A percentile compares a stretch with the other conserved stretches of the same genome.
These are phyloP conservation scores for Kudoa iwatai DNA, from an alignment of 30 jellyfish, hydroid and myxozoan species.

Conservation along the genomic window DNA sequence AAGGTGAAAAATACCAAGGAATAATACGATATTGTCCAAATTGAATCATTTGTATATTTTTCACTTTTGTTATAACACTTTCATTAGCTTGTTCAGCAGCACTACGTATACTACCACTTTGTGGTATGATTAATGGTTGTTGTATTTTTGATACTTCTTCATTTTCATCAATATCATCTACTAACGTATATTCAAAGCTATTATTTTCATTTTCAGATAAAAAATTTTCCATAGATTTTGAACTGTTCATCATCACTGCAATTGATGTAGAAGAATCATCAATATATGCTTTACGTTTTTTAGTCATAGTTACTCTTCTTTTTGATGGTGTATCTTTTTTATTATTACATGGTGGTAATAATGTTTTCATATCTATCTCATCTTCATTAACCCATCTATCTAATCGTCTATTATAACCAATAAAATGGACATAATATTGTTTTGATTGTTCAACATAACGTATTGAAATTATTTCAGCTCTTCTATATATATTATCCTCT, in stretches of 20 bases:
- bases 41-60: conserved; percentile 44
- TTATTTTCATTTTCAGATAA: too few relatives aligned
- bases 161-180: conserved; percentile 32
- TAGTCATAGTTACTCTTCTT: conserved; percentile 3
- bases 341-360: conserved; percentile 91
- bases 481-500: too few relatives aligned
- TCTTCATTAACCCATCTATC: conserved; percentile 71
- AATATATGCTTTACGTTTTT: not conserved
- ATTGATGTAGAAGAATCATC: not conserved
- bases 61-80: conserved; percentile 66
- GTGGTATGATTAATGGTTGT: too few relatives aligned
- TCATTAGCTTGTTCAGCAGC: conserved; percentile 61
- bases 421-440: conserved; percentile 65
- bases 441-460: conserved; percentile 13
- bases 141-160: too few relatives aligned
- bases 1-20: conserved; percentile 98
- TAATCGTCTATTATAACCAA: conserved; percentile 73
- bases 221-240: too few relatives aligned
- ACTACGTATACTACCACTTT: conserved; percentile 32
- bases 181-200: conserved; percentile 2
- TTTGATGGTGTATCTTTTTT: conserved; percentile 41
- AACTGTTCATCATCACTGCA: conserved; percentile 1
- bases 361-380: conserved; percentile 21
- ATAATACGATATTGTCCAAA: conserved; percentile 65
- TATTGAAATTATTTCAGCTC: conserved; percentile 73